Conservation (phyloP, 2,888 invertebrate species). For the Apoda limacodes region DNA sequence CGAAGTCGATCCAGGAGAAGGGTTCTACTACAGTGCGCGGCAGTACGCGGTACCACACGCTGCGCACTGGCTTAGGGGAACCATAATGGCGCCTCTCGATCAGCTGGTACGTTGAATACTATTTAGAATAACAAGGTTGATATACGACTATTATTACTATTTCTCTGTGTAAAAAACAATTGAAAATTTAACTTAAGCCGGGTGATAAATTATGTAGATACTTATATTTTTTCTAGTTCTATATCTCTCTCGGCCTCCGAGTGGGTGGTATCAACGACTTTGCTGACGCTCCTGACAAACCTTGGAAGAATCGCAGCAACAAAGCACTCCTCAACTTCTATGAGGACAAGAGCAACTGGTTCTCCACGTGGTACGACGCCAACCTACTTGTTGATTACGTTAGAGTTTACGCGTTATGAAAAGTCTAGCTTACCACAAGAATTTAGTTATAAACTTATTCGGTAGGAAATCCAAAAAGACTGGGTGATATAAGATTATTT, state of each 20-base stretch:
- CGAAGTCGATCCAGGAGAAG: conserved; percentile 46
- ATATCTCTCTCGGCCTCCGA: conserved; percentile 80
- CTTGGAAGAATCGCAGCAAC: conserved; percentile 78
- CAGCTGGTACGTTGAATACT: conserved; percentile 43
- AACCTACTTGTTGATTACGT: conserved; percentile 72
- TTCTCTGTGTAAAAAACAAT: too few species aligned
- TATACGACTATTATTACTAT: too few species aligned
- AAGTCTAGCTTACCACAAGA: conserved; percentile 1
- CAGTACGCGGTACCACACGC: conserved; percentile 46
- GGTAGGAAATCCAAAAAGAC: not conserved
- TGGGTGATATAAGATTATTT: not conserved
- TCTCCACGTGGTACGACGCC: conserved; percentile 73
- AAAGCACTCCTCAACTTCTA: conserved; percentile 77
- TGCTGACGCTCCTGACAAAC: conserved; percentile 74
- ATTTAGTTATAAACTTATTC: too few species aligned
- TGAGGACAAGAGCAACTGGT: conserved; percentile 66
- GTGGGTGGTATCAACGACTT: conserved; percentile 84
- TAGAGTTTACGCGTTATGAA: conserved; percentile 66
- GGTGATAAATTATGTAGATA: not conserved
- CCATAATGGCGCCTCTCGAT: conserved; percentile 53
- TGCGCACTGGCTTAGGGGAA: conserved; percentile 42
- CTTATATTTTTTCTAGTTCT: conserved; percentile 66
- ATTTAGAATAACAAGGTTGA: too few species aligned
- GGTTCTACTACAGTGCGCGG: conserved; percentile 44
- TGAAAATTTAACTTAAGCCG: not conserved